Evolutionary conservation across 30 jellyfish, hydroid and myxozoan genomes (phyloP), one percentile per base, ranked within the genome.

Genomic region (Turritopsis dohrnii): DNA sequence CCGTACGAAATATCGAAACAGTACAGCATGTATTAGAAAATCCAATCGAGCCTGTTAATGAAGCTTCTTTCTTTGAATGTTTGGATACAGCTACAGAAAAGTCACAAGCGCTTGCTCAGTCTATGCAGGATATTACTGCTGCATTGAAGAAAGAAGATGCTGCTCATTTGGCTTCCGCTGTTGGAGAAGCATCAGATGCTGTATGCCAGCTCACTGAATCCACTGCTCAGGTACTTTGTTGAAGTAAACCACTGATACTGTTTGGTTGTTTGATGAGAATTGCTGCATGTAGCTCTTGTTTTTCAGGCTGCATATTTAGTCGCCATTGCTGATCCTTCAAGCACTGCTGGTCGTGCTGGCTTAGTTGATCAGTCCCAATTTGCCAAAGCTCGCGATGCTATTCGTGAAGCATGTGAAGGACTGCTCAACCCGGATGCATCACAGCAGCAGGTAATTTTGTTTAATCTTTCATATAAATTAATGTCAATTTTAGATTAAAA

Each of bases 331-430:
- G 98, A 93, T 75, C 98, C 98, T 16, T 93, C 98, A 65, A 88
- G 96, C 79, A 93, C 98, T 5, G 96, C 98, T 79, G 98, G 98
- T 23, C 85, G 88, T 9, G 97, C 95, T 66, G 98, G 98, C 16
- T 90, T 93, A 22, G 98, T 93, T 26, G 96, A 93, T 81, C 98
- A 93, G 76, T 93, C 98, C 21, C 98, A 93, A n/a, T 93, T 93
- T 87, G 93, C 96, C 21, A 88, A 93, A 72, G 98, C 98, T 17
- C 95, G 87, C 74, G 98, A 93, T 20, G 98, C 98, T 28, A 93
- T 93, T 65, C 84, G 73, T 53, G 81, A 89, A 65, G 96, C 98
- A 3, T 90, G 94, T 80, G 98, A 93, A 0, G 98, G 98, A 29
- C 81, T 93, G 52, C 89, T 93, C 22, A 83, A 86, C 82, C 95